These are phyloP conservation scores for Lepidurus packardi DNA, from an alignment of 1,140 invertebrate species.

Conservation along the genomic window DNA sequence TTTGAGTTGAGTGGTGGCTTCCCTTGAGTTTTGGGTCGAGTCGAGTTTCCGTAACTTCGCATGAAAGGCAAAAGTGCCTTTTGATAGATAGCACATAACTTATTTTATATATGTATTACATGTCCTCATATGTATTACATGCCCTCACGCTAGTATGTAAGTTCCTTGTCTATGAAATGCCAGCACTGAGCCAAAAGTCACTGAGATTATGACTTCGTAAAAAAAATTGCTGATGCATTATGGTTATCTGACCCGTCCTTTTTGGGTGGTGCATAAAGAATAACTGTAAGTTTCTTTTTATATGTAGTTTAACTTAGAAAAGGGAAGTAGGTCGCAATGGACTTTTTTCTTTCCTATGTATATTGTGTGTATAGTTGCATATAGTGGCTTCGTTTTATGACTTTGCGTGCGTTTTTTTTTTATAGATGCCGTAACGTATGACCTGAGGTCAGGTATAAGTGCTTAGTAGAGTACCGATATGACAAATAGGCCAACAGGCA, in stretches of 20 bases:
- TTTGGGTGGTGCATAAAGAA: background rate
- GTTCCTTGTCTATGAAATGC: background rate
- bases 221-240: constrained; percentile 5
- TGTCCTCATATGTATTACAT: background rate
- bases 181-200: background rate
- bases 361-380: background rate
- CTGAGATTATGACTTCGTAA: constrained; percentile 14
- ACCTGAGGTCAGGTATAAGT: constrained; percentile 11
- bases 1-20: background rate
- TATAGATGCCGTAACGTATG: background rate
- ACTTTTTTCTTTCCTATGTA: background rate
- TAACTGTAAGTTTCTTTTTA: background rate
- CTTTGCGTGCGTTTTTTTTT: background rate
- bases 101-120: background rate
- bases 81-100: background rate
- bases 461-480: background rate
- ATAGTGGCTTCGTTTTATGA: background rate
- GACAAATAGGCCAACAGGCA: background rate
- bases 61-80: background rate
- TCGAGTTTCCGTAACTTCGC: background rate
- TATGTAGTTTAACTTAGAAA: background rate
- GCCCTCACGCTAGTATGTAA: background rate
- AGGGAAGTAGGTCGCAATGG: background rate
- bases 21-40: background rate
- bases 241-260: background rate